These are phyloP conservation scores for Nudaria mundana DNA, from an alignment of 2,888 invertebrate genomes.

Conservation along the genomic window DNA sequence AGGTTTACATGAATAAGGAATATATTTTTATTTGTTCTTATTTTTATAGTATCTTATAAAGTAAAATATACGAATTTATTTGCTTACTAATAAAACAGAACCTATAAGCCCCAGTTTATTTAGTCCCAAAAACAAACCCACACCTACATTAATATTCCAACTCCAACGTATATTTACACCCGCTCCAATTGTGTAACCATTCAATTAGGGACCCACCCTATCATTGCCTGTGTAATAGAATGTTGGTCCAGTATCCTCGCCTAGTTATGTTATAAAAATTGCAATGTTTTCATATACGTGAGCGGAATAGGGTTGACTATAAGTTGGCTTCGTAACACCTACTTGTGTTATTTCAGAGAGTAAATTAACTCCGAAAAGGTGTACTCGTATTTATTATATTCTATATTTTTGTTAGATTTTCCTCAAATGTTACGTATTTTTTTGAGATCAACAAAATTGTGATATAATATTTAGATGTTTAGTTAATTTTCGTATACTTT, in stretches of 20 bases:
- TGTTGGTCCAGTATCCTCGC: conserved; percentile 15
- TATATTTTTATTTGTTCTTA: too few species aligned
- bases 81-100: not conserved
- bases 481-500: too few species aligned
- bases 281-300: conserved; percentile 52
- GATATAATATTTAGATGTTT: too few species aligned
- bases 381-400: not conserved
- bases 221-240: conserved; percentile 16
- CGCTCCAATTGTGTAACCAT: conserved; percentile 10
- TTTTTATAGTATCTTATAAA: too few species aligned
- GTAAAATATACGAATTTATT: not conserved
- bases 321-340: not conserved
- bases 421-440: too few species aligned
- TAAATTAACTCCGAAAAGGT: conserved; percentile 1
- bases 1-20: too few species aligned
- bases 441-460: too few species aligned
- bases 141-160: conserved; percentile 8
- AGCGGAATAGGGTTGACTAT: conserved; percentile 24
- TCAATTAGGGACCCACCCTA: conserved; percentile 19
- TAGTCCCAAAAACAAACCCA: not conserved
- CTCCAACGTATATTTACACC: conserved; percentile 5
- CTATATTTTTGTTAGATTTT: not conserved
- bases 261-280: conserved; percentile 49
- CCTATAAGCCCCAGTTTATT: not conserved
- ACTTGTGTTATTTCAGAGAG: conserved; percentile 3